Evolutionary conservation across 2,797 vertebrate species (phyloP), one percentile per base, ranked within the genome.

Genomic region (Aeoliscus strigatus): DNA sequence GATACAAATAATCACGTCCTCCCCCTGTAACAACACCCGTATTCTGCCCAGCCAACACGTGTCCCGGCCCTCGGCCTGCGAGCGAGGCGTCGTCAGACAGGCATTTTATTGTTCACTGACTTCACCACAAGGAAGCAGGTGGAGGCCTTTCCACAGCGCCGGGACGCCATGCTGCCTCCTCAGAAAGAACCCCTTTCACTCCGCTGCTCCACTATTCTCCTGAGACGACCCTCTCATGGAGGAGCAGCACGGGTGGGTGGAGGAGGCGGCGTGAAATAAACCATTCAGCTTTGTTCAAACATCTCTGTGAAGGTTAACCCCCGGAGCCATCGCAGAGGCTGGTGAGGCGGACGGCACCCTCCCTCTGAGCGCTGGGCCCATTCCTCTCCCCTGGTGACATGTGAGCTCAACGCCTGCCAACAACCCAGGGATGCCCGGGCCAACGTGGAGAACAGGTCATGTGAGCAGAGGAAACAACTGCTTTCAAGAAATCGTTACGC

Each of bases 111-210:
- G 74, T 82, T 45, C 59, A 5, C 24, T 11, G 33, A 40, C 37
- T 37, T 56, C 65, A 58, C 61, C 55, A 8, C 28, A 3, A 57
- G 56, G 58, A 68, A 78, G 63, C 80, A 84, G 82, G 80, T 84
- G 71, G 61, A 64, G 75, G 56, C 32, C 25, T 68, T 69, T 57
- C 65, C 73, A 33, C 39, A 8, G 51, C 9, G 15, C 10, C 58
- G 41, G 53, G 39, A 45, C 42, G 51, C 42, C 41, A 32, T n/a
- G 27, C 51, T 51, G 17, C 35, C 16, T 2, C 61, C 61, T 54
- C 69, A 79, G 77, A 84, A 80, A 77, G 79, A 75, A 58, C 43
- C 45, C 33, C 83, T 77, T 87, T 85, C 61, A 84, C 46, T 66
- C 46, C 11, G 17, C 53, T 42, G 36, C 66, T 46, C 38, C 13